Evolutionary conservation across 2,888 invertebrate species (phyloP).

Genomic region (Arenicola marina): DNA sequence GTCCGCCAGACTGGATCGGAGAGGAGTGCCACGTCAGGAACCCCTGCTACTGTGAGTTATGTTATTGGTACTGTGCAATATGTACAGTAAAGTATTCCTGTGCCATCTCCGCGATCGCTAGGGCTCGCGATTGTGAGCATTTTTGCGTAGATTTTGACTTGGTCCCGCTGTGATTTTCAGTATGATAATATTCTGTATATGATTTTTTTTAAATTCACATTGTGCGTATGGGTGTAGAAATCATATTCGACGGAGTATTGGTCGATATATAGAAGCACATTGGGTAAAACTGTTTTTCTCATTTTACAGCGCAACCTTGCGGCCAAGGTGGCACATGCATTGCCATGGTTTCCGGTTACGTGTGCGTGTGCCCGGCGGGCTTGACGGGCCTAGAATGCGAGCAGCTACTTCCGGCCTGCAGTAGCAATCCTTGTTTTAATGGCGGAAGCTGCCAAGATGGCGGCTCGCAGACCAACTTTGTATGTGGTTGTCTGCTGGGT

Average conservation of each 20-base stretch:
- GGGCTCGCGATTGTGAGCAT: no score
- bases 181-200: background rate
- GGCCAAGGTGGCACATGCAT: slow-evolving; percentile 28
- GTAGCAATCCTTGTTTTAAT: slow-evolving; percentile 25
- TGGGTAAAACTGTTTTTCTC: background rate
- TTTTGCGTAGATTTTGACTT: no score
- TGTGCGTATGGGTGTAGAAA: background rate
- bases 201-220: background rate
- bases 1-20: slow-evolving; percentile 33
- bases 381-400: slow-evolving; percentile 24
- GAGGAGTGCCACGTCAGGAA: slow-evolving; percentile 26
- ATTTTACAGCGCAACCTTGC: slow-evolving; percentile 28
- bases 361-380: slow-evolving; percentile 24
- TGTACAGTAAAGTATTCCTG: no score
- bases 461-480: slow-evolving; percentile 5
- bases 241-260: no score
- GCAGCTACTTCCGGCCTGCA: slow-evolving; percentile 18
- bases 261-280: no score
- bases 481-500: slow-evolving; percentile 25
- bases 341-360: slow-evolving; percentile 6
- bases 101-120: no score
- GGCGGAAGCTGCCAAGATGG: slow-evolving; percentile 22
- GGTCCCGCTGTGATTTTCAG: no score
- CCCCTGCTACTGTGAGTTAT: slow-evolving; percentile 30
- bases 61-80: no score